Percentiles rank a stretch among this genome's conserved stretches.
These are phyloP conservation scores for Apistogramma diplotaenia DNA, from an alignment of 2,113 vertebrate genomes.

Conservation along the genomic window DNA sequence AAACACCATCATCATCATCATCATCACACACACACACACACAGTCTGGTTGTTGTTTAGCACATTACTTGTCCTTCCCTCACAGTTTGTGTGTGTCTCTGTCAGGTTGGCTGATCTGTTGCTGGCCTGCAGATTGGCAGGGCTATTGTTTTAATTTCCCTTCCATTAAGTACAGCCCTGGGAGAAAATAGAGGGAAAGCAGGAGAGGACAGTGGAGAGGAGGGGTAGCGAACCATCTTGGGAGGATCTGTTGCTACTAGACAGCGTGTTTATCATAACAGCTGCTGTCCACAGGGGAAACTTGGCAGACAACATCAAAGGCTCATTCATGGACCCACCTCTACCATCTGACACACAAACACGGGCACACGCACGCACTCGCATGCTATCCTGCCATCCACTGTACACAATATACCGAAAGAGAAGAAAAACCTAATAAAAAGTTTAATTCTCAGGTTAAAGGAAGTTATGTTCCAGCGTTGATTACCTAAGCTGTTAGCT, in stretches of 20 bases:
- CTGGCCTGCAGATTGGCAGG: conserved; percentile 53
- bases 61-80: conserved; percentile 14
- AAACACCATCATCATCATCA: conserved; percentile 18
- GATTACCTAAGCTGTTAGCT: conserved; percentile 62
- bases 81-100: conserved; percentile 29
- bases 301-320: conserved; percentile 72
- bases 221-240: conserved; percentile 64
- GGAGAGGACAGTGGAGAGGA: conserved; percentile 39
- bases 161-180: conserved; percentile 64
- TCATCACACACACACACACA: not conserved
- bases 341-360: conserved; percentile 55
- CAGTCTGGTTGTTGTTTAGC: conserved; percentile 25
- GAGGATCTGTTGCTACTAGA: conserved; percentile 74
- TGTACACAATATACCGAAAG: conserved; percentile 8
- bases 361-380: not conserved
- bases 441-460: conserved; percentile 54
- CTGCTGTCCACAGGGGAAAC: conserved; percentile 75
- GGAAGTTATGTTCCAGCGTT: conserved; percentile 55
- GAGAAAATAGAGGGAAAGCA: conserved; percentile 47
- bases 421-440: conserved; percentile 24
- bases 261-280: conserved; percentile 77
- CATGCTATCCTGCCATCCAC: conserved; percentile 9
- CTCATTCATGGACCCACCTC: conserved; percentile 69
- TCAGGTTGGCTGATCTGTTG: conserved; percentile 55
- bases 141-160: conserved; percentile 75